phyloP scores from a whole-genome alignment of 2,113 vertebrate genomes.

The Sinocyclocheilus anophthalmus region DNA sequence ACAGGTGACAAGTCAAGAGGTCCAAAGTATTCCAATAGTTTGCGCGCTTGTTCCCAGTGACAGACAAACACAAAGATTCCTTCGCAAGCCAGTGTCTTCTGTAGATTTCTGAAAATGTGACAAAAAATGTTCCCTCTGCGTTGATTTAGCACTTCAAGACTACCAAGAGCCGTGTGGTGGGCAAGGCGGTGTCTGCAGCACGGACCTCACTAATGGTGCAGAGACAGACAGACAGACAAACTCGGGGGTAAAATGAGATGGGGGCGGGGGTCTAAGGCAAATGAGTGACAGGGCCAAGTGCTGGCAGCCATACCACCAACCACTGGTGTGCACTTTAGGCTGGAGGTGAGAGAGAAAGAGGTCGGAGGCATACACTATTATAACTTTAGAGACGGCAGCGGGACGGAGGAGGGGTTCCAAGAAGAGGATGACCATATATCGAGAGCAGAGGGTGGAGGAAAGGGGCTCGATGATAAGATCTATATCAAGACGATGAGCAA shows the following conservation, averaged over 20 bases:
- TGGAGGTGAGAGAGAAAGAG: constrained; percentile 41
- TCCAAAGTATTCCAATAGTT: constrained; percentile 69
- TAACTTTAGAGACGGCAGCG: constrained; percentile 68
- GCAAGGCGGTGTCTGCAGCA: constrained; percentile 68
- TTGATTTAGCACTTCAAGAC: constrained; percentile 59
- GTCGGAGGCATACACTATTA: constrained; percentile 59
- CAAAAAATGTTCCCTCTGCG: constrained; percentile 47
- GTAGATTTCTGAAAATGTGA: constrained; percentile 39
- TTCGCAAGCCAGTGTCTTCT: constrained; percentile 52
- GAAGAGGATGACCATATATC: constrained; percentile 60
- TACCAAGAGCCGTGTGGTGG: constrained; percentile 65
- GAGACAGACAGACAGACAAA: constrained; percentile 75
- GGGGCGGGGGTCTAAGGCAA: constrained; percentile 62
- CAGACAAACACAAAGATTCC: constrained; percentile 60
- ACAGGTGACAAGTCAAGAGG: constrained; percentile 55
- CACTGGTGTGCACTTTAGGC: constrained; percentile 67
- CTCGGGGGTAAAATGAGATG: constrained; percentile 76
- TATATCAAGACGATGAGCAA: constrained; percentile 46
- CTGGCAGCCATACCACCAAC: constrained; percentile 63
- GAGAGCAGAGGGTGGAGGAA: constrained; percentile 49
- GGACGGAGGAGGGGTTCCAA: constrained; percentile 38
- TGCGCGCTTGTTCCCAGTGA: constrained; percentile 66
- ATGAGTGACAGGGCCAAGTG: constrained; percentile 81
- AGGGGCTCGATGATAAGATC: constrained; percentile 43
- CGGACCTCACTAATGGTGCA: constrained; percentile 72